A percentile compares a stretch with the other conserved stretches of the same genome.
phyloP scores from a whole-genome alignment of 2,888 invertebrate genomes.

The Exephanes ischioxanthus region DNA sequence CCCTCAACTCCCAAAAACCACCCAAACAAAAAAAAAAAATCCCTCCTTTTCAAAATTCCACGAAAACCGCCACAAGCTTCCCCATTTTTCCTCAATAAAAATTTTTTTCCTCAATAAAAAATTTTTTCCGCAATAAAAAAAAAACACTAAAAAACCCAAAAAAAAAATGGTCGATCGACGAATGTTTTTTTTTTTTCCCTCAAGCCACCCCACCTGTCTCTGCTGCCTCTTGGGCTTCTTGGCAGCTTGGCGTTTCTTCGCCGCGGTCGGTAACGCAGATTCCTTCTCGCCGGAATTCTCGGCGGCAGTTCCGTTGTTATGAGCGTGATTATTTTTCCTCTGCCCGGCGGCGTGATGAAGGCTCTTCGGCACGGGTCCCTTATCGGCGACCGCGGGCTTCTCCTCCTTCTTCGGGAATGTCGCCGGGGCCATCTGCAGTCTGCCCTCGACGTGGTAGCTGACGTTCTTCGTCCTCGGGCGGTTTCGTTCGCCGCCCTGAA shows the following conservation, averaged over 20 bases:
- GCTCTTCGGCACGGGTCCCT: slow-evolving; percentile 21
- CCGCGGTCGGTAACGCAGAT: slow-evolving; percentile 8
- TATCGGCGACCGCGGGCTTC: slow-evolving; percentile 16
- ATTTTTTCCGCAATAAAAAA: no score
- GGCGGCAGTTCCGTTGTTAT: slow-evolving; percentile 79
- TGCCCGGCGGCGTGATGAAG: slow-evolving; percentile 71
- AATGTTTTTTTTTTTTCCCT: no score
- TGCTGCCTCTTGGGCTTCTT: slow-evolving; percentile 70
- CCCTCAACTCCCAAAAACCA: no score
- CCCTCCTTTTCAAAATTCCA: no score
- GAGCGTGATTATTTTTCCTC: slow-evolving; percentile 74
- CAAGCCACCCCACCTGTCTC: no score
- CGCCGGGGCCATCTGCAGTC: slow-evolving; percentile 86
- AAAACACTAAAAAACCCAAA: no score
- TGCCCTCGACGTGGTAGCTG: slow-evolving; percentile 87
- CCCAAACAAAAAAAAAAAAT: no score
- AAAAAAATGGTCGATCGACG: no score
- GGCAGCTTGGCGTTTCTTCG: neutral
- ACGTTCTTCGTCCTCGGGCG: slow-evolving; percentile 89
- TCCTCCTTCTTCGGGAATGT: slow-evolving; percentile 85
- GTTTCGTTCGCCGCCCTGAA: slow-evolving; percentile 85
- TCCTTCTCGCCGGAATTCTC: slow-evolving; percentile 65
- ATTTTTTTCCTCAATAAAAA: no score
- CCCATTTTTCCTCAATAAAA: no score
- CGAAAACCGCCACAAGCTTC: no score